Evolutionary conservation across 2,888 invertebrate genomes (phyloP).

Genomic region (Amorpha juglandis): DNA sequence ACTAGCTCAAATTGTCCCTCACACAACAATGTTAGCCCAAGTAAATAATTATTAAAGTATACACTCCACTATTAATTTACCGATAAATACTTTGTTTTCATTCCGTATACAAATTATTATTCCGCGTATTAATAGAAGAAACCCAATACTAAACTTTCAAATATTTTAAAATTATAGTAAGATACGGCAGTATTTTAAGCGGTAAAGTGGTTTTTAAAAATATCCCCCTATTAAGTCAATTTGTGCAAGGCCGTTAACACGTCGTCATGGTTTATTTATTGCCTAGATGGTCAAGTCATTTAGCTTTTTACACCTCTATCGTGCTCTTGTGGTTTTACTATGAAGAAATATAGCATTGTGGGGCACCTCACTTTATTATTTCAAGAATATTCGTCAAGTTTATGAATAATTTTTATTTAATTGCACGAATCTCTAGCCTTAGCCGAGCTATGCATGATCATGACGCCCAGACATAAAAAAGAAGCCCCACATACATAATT

Average conservation of each 20-base stretch:
- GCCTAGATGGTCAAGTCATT: conserved; percentile 32
- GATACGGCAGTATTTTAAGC: neutral
- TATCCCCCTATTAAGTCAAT: conserved; percentile 30
- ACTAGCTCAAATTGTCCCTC: no score
- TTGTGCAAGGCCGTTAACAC: conserved; percentile 37
- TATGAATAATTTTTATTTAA: conserved; percentile 11
- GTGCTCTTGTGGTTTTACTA: conserved; percentile 29
- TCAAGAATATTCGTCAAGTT: conserved; percentile 4
- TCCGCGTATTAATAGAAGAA: neutral
- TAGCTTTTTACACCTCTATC: conserved; percentile 36
- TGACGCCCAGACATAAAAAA: neutral
- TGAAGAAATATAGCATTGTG: conserved; percentile 27
- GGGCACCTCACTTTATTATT: conserved; percentile 29
- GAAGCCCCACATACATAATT: neutral
- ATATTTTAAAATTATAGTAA: neutral
- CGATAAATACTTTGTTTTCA: no score
- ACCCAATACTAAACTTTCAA: neutral
- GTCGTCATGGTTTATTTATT: conserved; percentile 36
- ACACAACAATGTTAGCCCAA: no score
- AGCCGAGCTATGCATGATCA: neutral
- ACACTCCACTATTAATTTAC: no score
- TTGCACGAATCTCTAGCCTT: neutral
- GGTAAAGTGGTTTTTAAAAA: neutral
- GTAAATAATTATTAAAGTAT: no score
- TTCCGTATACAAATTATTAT: no score